A percentile compares a stretch with the other conserved stretches of the same genome.
Evolutionary conservation across 1,140 invertebrate species (phyloP).

Genomic region (Drosophila sulfurigaster): DNA sequence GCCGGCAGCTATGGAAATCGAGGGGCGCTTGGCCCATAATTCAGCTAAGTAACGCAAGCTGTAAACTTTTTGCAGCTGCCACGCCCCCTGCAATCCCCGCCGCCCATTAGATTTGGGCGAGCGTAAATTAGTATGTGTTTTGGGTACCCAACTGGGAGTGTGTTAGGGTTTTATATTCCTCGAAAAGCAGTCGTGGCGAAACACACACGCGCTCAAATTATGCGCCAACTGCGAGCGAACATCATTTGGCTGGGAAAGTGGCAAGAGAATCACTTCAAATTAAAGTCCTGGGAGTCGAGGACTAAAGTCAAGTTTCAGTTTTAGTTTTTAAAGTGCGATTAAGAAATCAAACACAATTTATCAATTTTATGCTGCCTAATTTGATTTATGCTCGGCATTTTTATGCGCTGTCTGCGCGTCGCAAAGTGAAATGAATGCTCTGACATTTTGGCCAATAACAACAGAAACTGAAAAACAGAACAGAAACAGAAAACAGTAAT

Average conservation of each 20-base stretch:
- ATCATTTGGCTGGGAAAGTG: slow-evolving; percentile 18
- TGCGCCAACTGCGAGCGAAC: slow-evolving; percentile 31
- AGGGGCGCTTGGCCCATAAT: slow-evolving; percentile 35
- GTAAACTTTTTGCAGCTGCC: slow-evolving; percentile 48
- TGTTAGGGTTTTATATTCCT: slow-evolving; percentile 10
- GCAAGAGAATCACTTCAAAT: slow-evolving; percentile 25
- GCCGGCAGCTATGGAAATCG: slow-evolving; percentile 24
- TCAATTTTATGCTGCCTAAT: slow-evolving; percentile 49
- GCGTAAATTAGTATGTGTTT: slow-evolving; percentile 36
- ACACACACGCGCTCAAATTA: slow-evolving; percentile 37
- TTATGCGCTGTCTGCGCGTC: slow-evolving; percentile 28
- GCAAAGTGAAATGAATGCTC: slow-evolving; percentile 65
- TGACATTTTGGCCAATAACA: slow-evolving; percentile 3
- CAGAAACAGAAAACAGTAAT: neutral
- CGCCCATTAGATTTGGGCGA: slow-evolving; percentile 35
- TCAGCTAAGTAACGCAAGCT: slow-evolving; percentile 61
- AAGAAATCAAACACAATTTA: slow-evolving; percentile 4
- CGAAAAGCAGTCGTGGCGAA: slow-evolving; percentile 12
- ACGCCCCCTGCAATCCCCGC: neutral
- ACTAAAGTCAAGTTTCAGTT: slow-evolving; percentile 11
- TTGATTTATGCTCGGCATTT: slow-evolving; percentile 71
- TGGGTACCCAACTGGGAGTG: slow-evolving; percentile 16
- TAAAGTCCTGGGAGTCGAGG: slow-evolving; percentile 7
- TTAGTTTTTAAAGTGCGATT: slow-evolving; percentile 4
- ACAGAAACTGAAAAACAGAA: neutral